Evolutionary conservation across 2,888 invertebrate species (phyloP).

Genomic region (Dastarcus helophoroides): DNA sequence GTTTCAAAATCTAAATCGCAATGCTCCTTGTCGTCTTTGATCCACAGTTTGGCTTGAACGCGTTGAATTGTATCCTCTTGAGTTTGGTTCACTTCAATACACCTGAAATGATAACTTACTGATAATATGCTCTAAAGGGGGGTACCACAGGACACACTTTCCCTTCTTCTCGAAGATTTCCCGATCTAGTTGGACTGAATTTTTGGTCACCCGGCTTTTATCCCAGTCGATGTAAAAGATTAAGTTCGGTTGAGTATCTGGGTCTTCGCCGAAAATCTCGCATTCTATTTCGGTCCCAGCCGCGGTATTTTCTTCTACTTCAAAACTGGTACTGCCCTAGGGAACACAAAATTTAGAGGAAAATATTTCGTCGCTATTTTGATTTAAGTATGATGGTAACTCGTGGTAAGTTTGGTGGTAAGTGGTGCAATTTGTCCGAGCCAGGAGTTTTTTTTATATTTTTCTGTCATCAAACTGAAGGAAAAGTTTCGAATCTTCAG

Average conservation of each 20-base stretch:
- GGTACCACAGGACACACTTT: too few species aligned
- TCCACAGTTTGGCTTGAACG: slow-evolving; percentile 10
- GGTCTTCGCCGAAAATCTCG: slow-evolving; percentile 44
- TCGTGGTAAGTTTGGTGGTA: too few species aligned
- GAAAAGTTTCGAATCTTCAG: too few species aligned
- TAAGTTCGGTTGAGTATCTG: slow-evolving; percentile 47
- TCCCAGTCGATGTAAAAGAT: slow-evolving; percentile 49
- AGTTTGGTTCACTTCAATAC: slow-evolving; percentile 1
- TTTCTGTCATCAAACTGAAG: too few species aligned
- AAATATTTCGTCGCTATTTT: slow-evolving; percentile 1
- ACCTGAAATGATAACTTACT: slow-evolving; percentile 7
- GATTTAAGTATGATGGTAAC: background rate
- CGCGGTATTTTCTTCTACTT: slow-evolving; percentile 45
- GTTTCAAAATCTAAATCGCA: slow-evolving; percentile 24
- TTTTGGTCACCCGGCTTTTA: slow-evolving; percentile 45
- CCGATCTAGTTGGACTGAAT: slow-evolving; percentile 36
- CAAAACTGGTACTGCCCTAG: slow-evolving; percentile 19
- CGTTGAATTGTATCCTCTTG: background rate
- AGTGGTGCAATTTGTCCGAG: too few species aligned
- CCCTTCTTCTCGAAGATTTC: slow-evolving; percentile 33
- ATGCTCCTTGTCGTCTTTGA: slow-evolving; percentile 9
- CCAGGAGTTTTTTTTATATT: too few species aligned
- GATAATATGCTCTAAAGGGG: too few species aligned
- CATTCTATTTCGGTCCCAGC: slow-evolving; percentile 34
- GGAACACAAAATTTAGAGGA: too few species aligned